Evolutionary conservation across 2,888 invertebrate species (phyloP), one percentile per base, ranked within the genome.

Genomic region (Colletes collaris): DNA sequence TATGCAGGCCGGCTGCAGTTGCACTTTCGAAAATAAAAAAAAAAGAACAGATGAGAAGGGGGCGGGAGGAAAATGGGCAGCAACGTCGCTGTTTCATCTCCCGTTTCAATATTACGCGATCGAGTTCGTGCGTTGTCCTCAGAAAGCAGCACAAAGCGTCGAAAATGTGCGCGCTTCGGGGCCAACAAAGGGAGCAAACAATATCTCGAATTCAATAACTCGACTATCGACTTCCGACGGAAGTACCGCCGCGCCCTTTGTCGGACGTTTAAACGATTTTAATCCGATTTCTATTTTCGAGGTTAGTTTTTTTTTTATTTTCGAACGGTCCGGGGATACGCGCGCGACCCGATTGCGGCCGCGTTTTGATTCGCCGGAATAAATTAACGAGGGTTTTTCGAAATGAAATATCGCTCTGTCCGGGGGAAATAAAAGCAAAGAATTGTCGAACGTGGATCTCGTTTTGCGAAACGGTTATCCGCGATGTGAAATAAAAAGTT

Each of bases 151-250:
- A 35, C 16, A 59, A 40, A 59, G 10, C 59, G 11, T 16, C 8
- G 16, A 40, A 59, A 56, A 56, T 35, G 40, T n/a, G 46, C 56
- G 19, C 55, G 10, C 37, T 16, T 59, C 50, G 13, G 10, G 37
- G 49, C 8, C 7, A 13, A 49, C 27, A 62, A 56, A 27, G 11
- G 40, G 56, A 13, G 13, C 37, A 59, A 74, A 76, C 59, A 74
- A 46, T 53, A 19, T 52, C 63, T 35, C 40, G 37, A 56, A 62
- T 40, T 55, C 62, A 63, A 58, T 56, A 75, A 75, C 52, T 50
- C 40, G 46, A 8, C 64, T 64, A 76, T 64, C 53, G 64, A 72
- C 73, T 64, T 75, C 10, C 75, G 74, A 27, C 75, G 75, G 75
- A 73, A 73, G 62, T 40, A 50, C 63, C 72, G 75, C 44, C 56